Evolutionary conservation across 2,113 vertebrate genomes (phyloP), one percentile per base, ranked within the genome.

Genomic region (Melanerpes aurifrons): DNA sequence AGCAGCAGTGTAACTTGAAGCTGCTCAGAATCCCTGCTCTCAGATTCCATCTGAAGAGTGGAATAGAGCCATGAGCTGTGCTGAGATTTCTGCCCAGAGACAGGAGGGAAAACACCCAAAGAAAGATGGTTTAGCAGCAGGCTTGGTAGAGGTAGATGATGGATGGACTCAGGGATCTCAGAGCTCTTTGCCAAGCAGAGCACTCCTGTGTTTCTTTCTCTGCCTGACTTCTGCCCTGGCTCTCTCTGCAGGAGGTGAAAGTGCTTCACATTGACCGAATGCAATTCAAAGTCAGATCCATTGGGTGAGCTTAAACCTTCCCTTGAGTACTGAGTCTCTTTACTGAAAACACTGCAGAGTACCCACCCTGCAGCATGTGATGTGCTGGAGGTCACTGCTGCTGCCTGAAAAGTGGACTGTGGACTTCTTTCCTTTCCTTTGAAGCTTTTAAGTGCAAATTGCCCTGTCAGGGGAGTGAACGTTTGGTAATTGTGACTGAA

Each of bases 271-370:
- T 99, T 10, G 99, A 99, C 94, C 97, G 98, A 96, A 97, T 96
- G 77, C 97, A 71, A 43, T 99, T 98, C 92, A 99, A 89, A 96
- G 98, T 99, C 43, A 98, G 99, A 47, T 99, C 99, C 9, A 98
- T 99, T 88, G 99, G 99, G 99, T 99, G 97, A 97, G 98, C 21
- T 74, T 7, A 37, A 90, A 54, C 0, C 1, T 29, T 54, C 6
- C 4, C 6, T n/a, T 70, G 45, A 25, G 13, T 77, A 61, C 64
- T 35, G 1, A 81, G 1, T 76, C 25, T 64, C 28, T 58, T 19
- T 29, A 32, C 45, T 61, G 80, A 24, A 59, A 74, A 61, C 0
- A 1, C 21, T 50, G 48, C 61, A 66, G 54, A 58, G 45, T 40
- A 8, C 25, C 20, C 2, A 4, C n/a, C 63, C 22, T 35, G 88